Evolutionary conservation across 2,888 invertebrate species (phyloP).

Genomic region (Ptilodon capucinus): DNA sequence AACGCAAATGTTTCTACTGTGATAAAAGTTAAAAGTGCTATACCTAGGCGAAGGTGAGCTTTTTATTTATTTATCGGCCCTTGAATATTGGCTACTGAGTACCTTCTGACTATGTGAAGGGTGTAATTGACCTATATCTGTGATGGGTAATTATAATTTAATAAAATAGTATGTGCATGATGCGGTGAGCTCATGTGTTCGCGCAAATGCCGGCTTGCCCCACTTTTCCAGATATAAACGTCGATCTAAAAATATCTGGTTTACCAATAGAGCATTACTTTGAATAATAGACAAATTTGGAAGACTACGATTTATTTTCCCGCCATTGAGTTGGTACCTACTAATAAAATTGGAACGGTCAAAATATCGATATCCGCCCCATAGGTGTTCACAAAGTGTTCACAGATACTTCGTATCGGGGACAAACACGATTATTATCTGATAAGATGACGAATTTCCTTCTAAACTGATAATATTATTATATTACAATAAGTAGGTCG

Average conservation of each 20-base stretch:
- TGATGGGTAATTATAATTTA: neutral
- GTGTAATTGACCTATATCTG: neutral
- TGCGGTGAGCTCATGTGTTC: slow-evolving; percentile 1
- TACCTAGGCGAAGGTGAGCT: slow-evolving; percentile 73
- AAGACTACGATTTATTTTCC: neutral
- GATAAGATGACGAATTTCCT: too few relatives aligned
- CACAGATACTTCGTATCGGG: too few relatives aligned
- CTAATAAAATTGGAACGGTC: too few relatives aligned
- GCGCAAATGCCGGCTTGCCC: slow-evolving; percentile 41
- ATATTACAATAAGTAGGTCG: too few relatives aligned
- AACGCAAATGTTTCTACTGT: slow-evolving; percentile 46
- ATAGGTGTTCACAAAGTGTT: too few relatives aligned
- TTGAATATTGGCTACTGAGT: neutral
- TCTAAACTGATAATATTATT: too few relatives aligned
- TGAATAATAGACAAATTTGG: neutral
- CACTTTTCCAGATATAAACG: slow-evolving; percentile 55
- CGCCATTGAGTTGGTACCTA: too few relatives aligned
- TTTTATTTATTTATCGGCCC: slow-evolving; percentile 27
- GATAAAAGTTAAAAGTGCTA: slow-evolving; percentile 77
- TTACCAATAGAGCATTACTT: slow-evolving; percentile 16
- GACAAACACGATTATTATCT: too few relatives aligned
- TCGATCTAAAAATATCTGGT: slow-evolving; percentile 49
- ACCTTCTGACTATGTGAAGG: neutral
- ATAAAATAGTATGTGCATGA: neutral
- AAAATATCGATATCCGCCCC: too few relatives aligned